A percentile compares a stretch with the other conserved stretches of the same genome.
phyloP scores from a whole-genome alignment of 2,113 vertebrate species.

The Trichechus manatus region DNA sequence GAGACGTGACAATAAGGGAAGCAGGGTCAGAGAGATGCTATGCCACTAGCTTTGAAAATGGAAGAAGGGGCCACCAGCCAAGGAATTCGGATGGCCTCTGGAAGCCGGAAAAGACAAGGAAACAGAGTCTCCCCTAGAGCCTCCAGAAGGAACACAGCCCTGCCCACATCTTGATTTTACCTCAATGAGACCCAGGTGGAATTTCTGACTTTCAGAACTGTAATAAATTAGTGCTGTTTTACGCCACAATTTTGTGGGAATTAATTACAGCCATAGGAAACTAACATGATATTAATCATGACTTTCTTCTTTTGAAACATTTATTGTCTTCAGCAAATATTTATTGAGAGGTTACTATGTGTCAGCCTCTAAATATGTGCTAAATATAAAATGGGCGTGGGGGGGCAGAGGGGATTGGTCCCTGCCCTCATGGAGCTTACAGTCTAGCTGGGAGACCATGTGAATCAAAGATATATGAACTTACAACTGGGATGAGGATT shows the following conservation, averaged over 20 bases:
- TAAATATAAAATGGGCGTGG: too few relatives aligned
- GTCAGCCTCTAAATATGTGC: neutral
- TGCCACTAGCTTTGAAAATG: neutral
- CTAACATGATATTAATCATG: accelerated
- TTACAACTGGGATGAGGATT: too few relatives aligned
- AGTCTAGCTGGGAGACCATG: accelerated
- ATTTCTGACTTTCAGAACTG: neutral
- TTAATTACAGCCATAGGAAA: neutral
- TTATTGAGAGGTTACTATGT: neutral
- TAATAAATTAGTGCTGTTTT: neutral
- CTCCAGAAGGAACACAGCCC: too few relatives aligned
- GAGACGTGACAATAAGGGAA: neutral
- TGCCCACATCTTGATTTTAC: too few relatives aligned
- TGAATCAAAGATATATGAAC: accelerated
- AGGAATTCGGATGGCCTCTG: neutral
- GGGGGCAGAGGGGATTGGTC: accelerated
- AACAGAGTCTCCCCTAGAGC: too few relatives aligned
- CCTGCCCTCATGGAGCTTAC: accelerated
- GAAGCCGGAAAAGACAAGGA: too few relatives aligned
- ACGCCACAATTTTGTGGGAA: accelerated
- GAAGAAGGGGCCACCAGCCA: accelerated
- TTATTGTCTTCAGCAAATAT: neutral
- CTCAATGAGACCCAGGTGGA: neutral
- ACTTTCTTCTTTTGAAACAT: neutral
- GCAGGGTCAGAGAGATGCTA: neutral